Evolutionary conservation across 2,113 vertebrate genomes (phyloP), one percentile per base, ranked within the genome.

Genomic region (Tursiops truncatus): DNA sequence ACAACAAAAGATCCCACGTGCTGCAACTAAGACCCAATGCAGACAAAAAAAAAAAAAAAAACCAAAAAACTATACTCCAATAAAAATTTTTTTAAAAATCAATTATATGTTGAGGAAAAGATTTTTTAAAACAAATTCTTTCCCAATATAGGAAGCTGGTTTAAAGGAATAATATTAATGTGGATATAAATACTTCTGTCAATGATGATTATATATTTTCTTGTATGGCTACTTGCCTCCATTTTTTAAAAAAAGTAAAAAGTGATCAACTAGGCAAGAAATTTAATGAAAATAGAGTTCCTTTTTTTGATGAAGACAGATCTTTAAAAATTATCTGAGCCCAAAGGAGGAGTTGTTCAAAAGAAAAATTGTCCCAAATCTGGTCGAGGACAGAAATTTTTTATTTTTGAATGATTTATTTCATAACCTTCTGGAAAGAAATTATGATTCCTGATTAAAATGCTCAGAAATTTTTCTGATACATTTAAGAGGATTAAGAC

Each of bases 371-470:
- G 53, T 56, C 71, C 71, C 58, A 21, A 87, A 77, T 33, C 23
- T 88, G 53, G 33, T 70, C 25, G 1, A 82, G 68, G 12, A 96
- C 5, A 73, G 65, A 91, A 58, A 4, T 10, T 92, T 92, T 41
- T 67, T 58, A 28, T 56, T 90, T 44, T 71, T 41, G 31, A 87
- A 94, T 88, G 21, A 94, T 70, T 91, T 87, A 87, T 87, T 50
- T 62, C 28, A 96, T 68, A 88, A 63, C 21, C 88, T 92, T 63
- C 50, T 63, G 41, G 76, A 82, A 88, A 94, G 14, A 82, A 82
- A 76, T 63, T 33, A 79, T 11, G n/a, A 63, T 44, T 96, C n/a
- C 60, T 36, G 7, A 20, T 77, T 4, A 83, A 88, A 92, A 62
- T 62, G 53, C n/a, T 83, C 53, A 36, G 31, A 53, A 82, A 63